Conservation (phyloP, 2,797 vertebrate genomes). For the Gouania willdenowi region DNA sequence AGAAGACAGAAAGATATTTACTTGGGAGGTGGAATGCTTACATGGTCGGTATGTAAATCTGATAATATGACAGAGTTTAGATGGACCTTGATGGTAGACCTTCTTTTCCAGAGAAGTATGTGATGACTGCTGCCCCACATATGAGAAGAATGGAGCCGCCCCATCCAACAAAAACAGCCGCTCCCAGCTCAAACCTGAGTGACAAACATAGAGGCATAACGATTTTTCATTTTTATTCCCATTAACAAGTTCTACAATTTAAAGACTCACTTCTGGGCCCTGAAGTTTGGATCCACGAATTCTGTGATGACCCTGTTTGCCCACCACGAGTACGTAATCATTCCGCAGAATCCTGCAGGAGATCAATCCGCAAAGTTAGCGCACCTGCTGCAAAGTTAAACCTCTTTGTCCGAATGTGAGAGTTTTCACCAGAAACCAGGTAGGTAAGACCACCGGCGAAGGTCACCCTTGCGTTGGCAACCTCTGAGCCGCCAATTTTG, state of each 20-base stretch:
- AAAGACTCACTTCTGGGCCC: slow-evolving; percentile 69
- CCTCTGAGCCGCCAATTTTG: slow-evolving; percentile 79
- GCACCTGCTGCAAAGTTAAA: too few relatives aligned
- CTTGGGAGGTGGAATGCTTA: too few relatives aligned
- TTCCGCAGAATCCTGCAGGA: slow-evolving; percentile 66
- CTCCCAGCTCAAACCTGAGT: slow-evolving; percentile 90
- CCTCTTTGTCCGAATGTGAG: too few relatives aligned
- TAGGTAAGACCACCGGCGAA: slow-evolving; percentile 73
- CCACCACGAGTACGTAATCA: slow-evolving; percentile 76
- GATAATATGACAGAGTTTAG: neutral
- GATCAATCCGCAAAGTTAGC: neutral
- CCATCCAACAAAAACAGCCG: slow-evolving; percentile 92
- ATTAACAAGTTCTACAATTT: neutral
- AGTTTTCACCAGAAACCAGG: slow-evolving; percentile 67
- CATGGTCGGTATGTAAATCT: too few relatives aligned
- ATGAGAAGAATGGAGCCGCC: slow-evolving; percentile 88
- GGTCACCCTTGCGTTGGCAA: slow-evolving; percentile 72
- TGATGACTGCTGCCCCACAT: slow-evolving; percentile 80
- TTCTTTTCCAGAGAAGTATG: slow-evolving; percentile 76
- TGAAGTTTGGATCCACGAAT: slow-evolving; percentile 69
- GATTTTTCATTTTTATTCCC: neutral
- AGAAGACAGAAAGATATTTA: too few relatives aligned
- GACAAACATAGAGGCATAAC: slow-evolving; percentile 1
- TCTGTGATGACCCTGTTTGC: slow-evolving; percentile 64
- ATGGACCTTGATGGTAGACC: slow-evolving; percentile 62